A percentile compares a stretch with the other conserved stretches of the same genome.
These are phyloP conservation scores for Orthosia cruda DNA, from an alignment of 2,888 invertebrate species.

Conservation along the genomic window DNA sequence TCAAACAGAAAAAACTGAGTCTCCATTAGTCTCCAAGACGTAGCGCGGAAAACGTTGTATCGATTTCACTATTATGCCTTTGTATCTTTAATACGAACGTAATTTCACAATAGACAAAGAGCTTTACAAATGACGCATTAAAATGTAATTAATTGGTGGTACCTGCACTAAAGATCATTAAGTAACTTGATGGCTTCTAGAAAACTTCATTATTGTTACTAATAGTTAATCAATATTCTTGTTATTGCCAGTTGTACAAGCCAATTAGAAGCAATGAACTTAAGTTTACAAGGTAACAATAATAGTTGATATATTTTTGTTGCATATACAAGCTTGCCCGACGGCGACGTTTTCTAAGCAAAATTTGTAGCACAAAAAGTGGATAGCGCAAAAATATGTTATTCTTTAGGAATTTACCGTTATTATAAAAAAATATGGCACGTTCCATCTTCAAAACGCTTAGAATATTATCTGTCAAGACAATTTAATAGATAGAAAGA, in stretches of 20 bases:
- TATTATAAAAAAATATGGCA: constrained; percentile 14
- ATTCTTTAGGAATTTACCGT: constrained; percentile 12
- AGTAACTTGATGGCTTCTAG: constrained; percentile 19
- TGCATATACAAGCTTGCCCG: neutral
- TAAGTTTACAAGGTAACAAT: constrained; percentile 1
- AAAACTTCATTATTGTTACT: constrained; percentile 28
- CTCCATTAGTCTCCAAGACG: constrained; percentile 2
- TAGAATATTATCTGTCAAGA: neutral
- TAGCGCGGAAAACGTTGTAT: constrained; percentile 34
- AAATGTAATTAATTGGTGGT: constrained; percentile 35
- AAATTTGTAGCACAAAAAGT: constrained; percentile 11
- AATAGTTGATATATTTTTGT: neutral
- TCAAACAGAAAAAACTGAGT: constrained; percentile 11
- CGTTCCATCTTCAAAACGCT: constrained; percentile 6
- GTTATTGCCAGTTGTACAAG: constrained; percentile 19
- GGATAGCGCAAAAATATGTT: constrained; percentile 8
- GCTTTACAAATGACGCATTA: constrained; percentile 33
- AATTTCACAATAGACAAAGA: constrained; percentile 16
- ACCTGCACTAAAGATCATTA: constrained; percentile 41
- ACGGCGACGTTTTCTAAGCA: neutral
- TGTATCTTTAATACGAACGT: constrained; percentile 53
- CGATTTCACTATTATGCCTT: constrained; percentile 45
- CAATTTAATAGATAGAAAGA: neutral
- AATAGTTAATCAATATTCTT: constrained; percentile 19
- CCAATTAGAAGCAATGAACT: neutral